phyloP scores from a whole-genome alignment of 2,113 vertebrate species.

The Stomatorhinus ivindoensis region DNA sequence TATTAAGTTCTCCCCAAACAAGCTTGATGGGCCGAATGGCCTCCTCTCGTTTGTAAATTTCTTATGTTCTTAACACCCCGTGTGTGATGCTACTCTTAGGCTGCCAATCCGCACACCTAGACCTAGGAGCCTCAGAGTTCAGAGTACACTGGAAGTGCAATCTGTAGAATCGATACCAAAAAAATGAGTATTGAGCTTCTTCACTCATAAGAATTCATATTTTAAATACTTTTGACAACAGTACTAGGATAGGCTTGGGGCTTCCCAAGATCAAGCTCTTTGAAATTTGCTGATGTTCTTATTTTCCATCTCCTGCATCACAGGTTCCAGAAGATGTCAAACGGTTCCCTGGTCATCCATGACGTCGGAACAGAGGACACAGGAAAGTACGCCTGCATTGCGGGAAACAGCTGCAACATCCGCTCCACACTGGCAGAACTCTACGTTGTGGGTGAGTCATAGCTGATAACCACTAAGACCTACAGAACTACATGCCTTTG shows the following conservation, averaged over 20 bases:
- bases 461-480: not conserved
- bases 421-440: constrained; percentile 76
- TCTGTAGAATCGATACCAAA: not conserved
- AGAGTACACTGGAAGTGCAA: not conserved
- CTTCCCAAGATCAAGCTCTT: not conserved
- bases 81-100: not conserved
- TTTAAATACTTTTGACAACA: not conserved
- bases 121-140: not conserved
- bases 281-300: not conserved
- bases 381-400: constrained; percentile 86
- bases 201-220: not conserved
- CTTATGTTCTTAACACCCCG: no score
- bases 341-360: constrained; percentile 82
- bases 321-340: constrained; percentile 89
- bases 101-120: no score
- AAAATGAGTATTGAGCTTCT: not conserved
- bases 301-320: not conserved
- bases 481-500: not conserved
- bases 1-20: no score
- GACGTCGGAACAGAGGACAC: constrained; percentile 82
- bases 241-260: not conserved
- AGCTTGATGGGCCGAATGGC: no score
- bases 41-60: no score
- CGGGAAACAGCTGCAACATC: constrained; percentile 95
- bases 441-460: constrained; percentile 81